Evolutionary conservation across 2,113 vertebrate species (phyloP).

Genomic region (Motacilla tschutschensis): DNA sequence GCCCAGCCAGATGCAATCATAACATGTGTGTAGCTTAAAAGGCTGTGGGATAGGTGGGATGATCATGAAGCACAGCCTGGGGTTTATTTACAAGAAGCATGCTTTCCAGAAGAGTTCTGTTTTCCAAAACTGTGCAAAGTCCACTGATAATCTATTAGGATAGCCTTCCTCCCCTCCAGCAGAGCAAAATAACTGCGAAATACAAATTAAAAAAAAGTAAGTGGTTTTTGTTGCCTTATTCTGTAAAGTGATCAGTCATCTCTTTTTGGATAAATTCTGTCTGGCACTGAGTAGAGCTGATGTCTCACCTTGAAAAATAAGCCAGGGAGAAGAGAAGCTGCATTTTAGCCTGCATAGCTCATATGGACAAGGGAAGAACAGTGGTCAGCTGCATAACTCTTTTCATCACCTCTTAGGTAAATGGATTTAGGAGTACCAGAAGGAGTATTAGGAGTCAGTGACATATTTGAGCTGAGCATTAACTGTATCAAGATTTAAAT

Average conservation of each 20-base stretch:
- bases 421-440: not conserved
- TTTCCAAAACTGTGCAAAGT: not conserved
- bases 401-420: not conserved
- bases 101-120: not conserved
- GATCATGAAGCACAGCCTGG: not conserved
- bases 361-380: not conserved
- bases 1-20: not conserved
- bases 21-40: not conserved
- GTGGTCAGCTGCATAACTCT: not conserved
- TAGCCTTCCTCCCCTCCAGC: not conserved
- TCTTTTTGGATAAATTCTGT: not conserved
- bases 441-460: not conserved
- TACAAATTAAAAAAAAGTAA: not conserved
- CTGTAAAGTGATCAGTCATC: not conserved
- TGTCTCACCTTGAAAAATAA: not conserved
- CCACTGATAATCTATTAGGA: not conserved
- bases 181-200: not conserved
- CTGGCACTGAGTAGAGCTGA: not conserved
- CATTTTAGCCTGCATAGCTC: not conserved
- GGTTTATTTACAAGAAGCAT: constrained; percentile 26
- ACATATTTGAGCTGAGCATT: not conserved
- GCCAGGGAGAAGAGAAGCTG: not conserved
- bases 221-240: not conserved
- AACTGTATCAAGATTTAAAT: not conserved
- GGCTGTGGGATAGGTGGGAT: not conserved